Evolutionary conservation across 2,888 invertebrate species (phyloP), one percentile per base, ranked within the genome.

Genomic region (Cepaea hortensis): DNA sequence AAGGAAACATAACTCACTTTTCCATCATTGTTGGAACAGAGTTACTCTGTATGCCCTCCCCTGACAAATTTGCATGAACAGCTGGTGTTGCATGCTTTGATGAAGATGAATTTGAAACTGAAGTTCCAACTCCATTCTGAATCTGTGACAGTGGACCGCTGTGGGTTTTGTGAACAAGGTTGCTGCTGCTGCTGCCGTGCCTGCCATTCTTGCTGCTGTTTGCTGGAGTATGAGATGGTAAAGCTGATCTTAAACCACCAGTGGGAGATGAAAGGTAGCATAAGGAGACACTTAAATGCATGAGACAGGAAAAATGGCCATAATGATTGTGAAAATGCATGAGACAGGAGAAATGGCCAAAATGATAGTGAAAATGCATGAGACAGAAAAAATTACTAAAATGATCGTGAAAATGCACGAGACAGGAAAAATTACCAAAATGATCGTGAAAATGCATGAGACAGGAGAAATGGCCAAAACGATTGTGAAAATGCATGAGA

Each of bases 21-120:
- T 87, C 87, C 55, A 84, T 81, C 87, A 87, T 87, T 35, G 84
- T 80, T 23, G 87, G 87, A 15, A 87, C 76, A 48, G 76, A 11
- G 35, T 62, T 75, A 55, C 73, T 87, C 80, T 87, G 84, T 9
- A 87, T 23, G 9, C 79, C 72, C 5, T 87, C 87, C 48, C 84
- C 83, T 81, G 86, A 72, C 4, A 80, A 4, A 48, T 35, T 82
- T 9, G n/a, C n/a, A 11, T 65, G 81, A 3, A 9, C 46, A 70
- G 81, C 0, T 73, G 79, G 55, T 18, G n/a, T 46, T 11, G 13
- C 35, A 5, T 18, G 70, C 35, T 50, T 65, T 1, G 18, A 20
- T 15, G 68, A 18, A 11, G 62, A 18, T 50, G 72, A 9, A 13
- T 50, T 72, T 46, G 72, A 50, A 20, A 35, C 20, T 48, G 62